Evolutionary conservation across 2,113 vertebrate species (phyloP), one percentile per base, ranked within the genome.

Genomic region (Hoplias malabaricus): DNA sequence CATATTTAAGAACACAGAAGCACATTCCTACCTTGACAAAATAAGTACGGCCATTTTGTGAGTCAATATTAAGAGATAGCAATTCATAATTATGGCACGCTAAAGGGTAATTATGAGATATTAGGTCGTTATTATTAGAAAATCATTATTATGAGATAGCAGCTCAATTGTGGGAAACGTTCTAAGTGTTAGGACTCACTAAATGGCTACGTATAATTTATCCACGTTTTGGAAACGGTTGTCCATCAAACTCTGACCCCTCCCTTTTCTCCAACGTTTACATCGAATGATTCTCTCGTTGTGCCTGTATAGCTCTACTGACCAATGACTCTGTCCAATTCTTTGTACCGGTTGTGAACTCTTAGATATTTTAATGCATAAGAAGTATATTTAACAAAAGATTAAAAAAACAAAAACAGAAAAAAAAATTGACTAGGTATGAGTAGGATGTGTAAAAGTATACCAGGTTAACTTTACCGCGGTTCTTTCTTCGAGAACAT

Each of bases 291-390:
- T 86, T 84, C 86, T 84, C 46, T 77, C 57, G 57, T 85, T 73
- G 89, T 92, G 90, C 91, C 90, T 90, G 89, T 87, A 80, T 79
- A 83, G 84, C 73, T 81, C 68, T 78, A 66, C 70, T 84, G 85
- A 86, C 82, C 78, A 72, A 80, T 68, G 77, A 86, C 59, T 57
- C 77, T 81, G 86, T 88, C 83, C 80, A 82, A 85, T 73, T 80
- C 68, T 85, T 81, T 86, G 82, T 84, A 81, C 83, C 80, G 73
- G 81, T 81, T 84, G 73, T 84, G 83, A 89, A 81, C 79, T 75
- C 56, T 62, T 59, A 48, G 62, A 61, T 61, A 72, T 82, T 84
- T 84, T 76, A 82, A 70, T 82, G 79, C 77, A 83, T 83, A 46
- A 73, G 2, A 77, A 71, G 42, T 65, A 79, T 74, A 77, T 69